Evolutionary conservation across 2,888 invertebrate genomes (phyloP), one percentile per base, ranked within the genome.

Genomic region (Volucella inanis): DNA sequence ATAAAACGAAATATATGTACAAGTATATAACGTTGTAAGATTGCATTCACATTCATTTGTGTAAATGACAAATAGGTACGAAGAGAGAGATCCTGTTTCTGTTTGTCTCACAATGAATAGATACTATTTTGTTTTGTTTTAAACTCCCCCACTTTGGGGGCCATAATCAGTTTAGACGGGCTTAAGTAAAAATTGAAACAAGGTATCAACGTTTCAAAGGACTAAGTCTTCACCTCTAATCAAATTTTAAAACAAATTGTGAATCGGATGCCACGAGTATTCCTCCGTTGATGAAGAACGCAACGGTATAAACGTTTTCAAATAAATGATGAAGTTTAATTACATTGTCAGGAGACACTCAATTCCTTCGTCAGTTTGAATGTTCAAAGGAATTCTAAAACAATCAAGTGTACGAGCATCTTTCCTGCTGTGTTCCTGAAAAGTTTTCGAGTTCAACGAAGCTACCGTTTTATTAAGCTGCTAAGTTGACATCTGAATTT

Each of bases 381-480:
- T 49, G 67, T 54, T 70, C 74, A 75, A 70, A 78, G 52, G 70
- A 75, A 75, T 79, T 79, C 47, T 4, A 55, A 67, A 78, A 74
- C 72, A 72, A 75, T 79, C 65, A 74, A 38, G 47, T 65, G 57
- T 49, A 57, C n/a, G 31, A 31, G 45, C n/a, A 57, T 52, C 47
- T 59, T 57, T 41, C 78, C 14, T 39, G 47, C 70, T 81, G 76
- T 12, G 68, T 12, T 41, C 39, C 47, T n/a, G 14, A 54, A 79
- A 79, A 72, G 52, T 79, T 65, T 74, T 45, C 14, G n/a, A 49
- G 41, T 75, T 78, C 11, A 49, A 38, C 39, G n/a, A 38, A 52
- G 45, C 45, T 72, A 65, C 22, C 64, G 74, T 74, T 68, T 83
- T 79, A 74, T 83, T 83, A 79, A 54, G 71, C 67, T 52, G 50